Evolutionary conservation across 1,140 invertebrate genomes (phyloP).

Genomic region (Aleiodes sp.): DNA sequence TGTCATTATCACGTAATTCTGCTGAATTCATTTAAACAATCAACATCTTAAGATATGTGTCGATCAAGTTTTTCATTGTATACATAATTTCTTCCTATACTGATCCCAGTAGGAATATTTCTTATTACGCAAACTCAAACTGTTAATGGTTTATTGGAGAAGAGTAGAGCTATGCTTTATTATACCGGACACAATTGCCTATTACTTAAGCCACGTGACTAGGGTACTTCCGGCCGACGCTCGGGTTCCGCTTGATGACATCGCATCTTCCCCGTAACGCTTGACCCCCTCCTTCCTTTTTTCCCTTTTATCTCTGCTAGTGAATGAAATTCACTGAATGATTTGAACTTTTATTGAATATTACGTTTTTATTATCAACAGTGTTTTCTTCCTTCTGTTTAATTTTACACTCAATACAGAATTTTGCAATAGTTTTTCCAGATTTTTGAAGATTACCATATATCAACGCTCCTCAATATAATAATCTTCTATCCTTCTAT

Average conservation of each 20-base stretch:
- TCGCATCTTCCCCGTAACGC: conserved; percentile 34
- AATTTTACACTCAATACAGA: no score
- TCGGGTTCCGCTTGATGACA: conserved; percentile 47
- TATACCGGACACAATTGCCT: conserved; percentile 63
- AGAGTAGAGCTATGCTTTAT: conserved; percentile 52
- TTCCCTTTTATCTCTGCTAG: background rate
- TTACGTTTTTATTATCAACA: background rate
- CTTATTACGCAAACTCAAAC: conserved; percentile 5
- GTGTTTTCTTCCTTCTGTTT: background rate
- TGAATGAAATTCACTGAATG: background rate
- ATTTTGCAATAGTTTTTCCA: no score
- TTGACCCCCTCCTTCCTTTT: background rate
- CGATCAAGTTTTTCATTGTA: no score
- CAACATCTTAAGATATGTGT: no score
- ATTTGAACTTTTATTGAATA: background rate
- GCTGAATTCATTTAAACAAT: no score
- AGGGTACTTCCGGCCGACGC: conserved; percentile 55
- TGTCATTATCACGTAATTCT: no score
- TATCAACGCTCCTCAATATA: no score
- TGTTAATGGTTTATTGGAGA: conserved; percentile 18
- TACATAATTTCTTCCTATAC: no score
- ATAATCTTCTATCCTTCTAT: no score
- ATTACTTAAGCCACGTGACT: conserved; percentile 62
- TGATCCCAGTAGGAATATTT: no score
- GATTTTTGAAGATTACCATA: no score